Percentiles rank a stretch among this genome's conserved stretches.
Evolutionary conservation across 2,888 invertebrate species (phyloP).

Genomic region (Trichogramma evanescens): DNA sequence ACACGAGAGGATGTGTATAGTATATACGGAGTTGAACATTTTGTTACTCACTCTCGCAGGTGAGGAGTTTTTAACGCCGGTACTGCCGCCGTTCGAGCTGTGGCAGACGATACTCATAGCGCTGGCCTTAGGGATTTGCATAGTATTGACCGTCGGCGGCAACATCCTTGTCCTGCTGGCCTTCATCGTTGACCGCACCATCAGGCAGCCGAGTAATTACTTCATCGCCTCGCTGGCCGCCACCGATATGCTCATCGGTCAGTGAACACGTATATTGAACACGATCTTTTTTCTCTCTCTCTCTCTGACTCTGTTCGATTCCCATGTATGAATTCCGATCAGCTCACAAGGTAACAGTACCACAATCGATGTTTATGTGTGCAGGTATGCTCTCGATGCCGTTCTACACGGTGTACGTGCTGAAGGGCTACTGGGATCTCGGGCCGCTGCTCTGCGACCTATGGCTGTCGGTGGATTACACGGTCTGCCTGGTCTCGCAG

Average conservation of each 20-base stretch:
- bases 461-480: conserved; percentile 98
- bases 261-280: conserved; percentile 30
- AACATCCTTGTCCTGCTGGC: conserved; percentile 92
- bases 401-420: conserved; percentile 94
- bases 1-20: too few relatives aligned
- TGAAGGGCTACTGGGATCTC: conserved; percentile 95
- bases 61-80: conserved; percentile 22
- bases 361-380: conserved; percentile 7
- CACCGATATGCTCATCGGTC: conserved; percentile 93
- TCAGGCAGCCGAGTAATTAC: conserved; percentile 96
- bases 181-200: conserved; percentile 88
- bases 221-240: conserved; percentile 98
- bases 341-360: background rate
- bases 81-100: conserved; percentile 73
- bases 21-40: background rate
- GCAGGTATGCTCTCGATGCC: conserved; percentile 95
- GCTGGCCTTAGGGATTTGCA: conserved; percentile 77
- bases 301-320: background rate
- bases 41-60: background rate
- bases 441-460: conserved; percentile 93
- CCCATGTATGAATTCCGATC: background rate
- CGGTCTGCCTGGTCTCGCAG: conserved; percentile 96
- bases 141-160: conserved; percentile 87
- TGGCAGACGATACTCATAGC: conserved; percentile 89
- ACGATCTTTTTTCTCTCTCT: background rate